These are phyloP conservation scores for Alviniconcha marisindica DNA, from an alignment of 1,140 invertebrate genomes.

Conservation along the genomic window DNA sequence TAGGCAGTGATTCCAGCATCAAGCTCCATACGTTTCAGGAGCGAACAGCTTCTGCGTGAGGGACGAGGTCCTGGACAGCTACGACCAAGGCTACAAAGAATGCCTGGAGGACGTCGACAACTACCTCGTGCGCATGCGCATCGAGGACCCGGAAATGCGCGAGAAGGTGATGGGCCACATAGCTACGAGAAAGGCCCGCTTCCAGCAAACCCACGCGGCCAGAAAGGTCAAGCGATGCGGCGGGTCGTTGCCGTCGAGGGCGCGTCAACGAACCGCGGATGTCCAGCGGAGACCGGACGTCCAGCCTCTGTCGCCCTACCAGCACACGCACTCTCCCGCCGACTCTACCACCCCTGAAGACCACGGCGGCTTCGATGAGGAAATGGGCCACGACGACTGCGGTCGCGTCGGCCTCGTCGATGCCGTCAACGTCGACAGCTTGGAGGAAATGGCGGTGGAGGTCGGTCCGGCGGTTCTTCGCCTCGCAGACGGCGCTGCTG, in stretches of 20 bases:
- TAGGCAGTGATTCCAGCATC: too few relatives aligned
- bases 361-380: background rate
- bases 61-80: background rate
- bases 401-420: too few relatives aligned
- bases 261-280: background rate
- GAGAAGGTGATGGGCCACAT: background rate
- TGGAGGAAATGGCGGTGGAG: too few relatives aligned
- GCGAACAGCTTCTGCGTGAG: too few relatives aligned
- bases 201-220: background rate
- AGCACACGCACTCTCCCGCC: background rate
- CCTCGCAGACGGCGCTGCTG: too few relatives aligned
- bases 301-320: background rate
- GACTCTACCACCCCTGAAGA: background rate
- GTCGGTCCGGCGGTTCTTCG: too few relatives aligned
- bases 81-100: background rate
- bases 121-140: background rate
- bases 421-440: too few relatives aligned
- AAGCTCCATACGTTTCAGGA: too few relatives aligned
- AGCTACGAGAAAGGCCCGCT: background rate
- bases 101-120: constrained; percentile 4
- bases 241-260: background rate
- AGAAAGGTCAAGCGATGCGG: constrained; percentile 5
- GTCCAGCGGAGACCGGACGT: background rate
- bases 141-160: background rate
- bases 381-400: background rate